Conservation (phyloP, 2,888 invertebrate genomes). For the Mesopsocus fuscifrons region DNA sequence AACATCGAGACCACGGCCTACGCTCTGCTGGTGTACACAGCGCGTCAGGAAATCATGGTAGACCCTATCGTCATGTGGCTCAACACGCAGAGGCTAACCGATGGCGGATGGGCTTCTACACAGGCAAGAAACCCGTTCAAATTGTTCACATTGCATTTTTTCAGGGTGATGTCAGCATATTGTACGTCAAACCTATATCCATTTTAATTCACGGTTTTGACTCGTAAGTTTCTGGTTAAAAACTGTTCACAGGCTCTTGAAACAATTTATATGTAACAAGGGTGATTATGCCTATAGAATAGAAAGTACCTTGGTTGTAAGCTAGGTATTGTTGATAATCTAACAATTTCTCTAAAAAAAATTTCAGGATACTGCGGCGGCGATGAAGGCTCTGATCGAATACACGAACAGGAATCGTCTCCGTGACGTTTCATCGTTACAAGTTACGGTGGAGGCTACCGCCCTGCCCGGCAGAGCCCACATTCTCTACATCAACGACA, state of each 20-base stretch:
- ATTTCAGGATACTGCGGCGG: conserved; percentile 61
- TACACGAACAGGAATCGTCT: conserved; percentile 72
- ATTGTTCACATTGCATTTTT: neutral
- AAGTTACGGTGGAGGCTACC: conserved; percentile 68
- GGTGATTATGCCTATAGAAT: too few species aligned
- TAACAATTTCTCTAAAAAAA: too few species aligned
- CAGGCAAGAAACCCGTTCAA: too few species aligned
- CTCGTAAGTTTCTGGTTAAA: too few species aligned
- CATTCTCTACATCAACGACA: conserved; percentile 46
- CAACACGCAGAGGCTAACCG: conserved; percentile 66
- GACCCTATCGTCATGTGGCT: conserved; percentile 83
- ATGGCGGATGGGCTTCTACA: conserved; percentile 78
- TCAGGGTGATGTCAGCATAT: too few species aligned
- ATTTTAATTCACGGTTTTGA: conserved; percentile 1
- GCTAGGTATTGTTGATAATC: too few species aligned
- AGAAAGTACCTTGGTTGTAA: too few species aligned
- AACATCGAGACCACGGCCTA: conserved; percentile 89
- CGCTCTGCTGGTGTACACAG: conserved; percentile 73
- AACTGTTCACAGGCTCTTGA: too few species aligned
- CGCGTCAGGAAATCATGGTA: conserved; percentile 58
- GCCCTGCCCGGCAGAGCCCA: conserved; percentile 48
- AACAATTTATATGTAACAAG: too few species aligned
- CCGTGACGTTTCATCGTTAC: conserved; percentile 61
- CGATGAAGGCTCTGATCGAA: conserved; percentile 74
- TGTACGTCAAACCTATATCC: neutral